Base-by-base conservation (phyloP, 2,113 vertebrate genomes). In the Ariopsis seemanni region DNA sequence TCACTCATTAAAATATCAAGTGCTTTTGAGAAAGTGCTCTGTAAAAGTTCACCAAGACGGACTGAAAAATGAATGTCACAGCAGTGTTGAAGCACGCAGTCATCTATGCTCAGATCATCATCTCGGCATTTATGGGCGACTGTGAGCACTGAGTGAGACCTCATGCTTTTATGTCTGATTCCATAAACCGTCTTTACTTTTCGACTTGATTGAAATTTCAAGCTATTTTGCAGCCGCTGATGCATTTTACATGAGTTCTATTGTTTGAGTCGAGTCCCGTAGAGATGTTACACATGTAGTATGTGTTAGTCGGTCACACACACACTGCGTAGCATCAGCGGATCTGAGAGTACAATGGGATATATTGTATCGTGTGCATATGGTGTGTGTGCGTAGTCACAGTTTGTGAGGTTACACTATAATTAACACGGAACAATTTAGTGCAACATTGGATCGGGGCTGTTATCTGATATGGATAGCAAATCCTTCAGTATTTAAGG, bases 121-220 rank as follows among this genome's bases (percentile, higher is more conserved):
- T 34, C 80, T 25, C 6, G 63, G 80, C 57, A 63, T 83, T 67
- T 57, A 72, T 82, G 67, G 34, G 80, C 82, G 63, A 72, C 53
- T 71, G 86, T 15, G 18, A 69, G 77, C 42, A 12, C 77, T 27
- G 20, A 50, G 78, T 4, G 30, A 63, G 69, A 42, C 69, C 5
- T 4, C 17, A 2, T 34, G 69, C 80, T 83, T 87, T 87, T 63
- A 75, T n/a, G 71, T 80, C 57, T 20, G 79, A 83, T 52, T 74
- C 65, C 18, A 15, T 67, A 63, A 62, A 42, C 75, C 1, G 52
- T 25, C 63, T 79, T 25, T 20, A 22, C 25, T 55, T 48, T 82
- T 63, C 22, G 8, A 34, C 22, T 65, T 48, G 74, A 71, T 79
- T 88, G n/a, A 88, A 79, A 88, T 88, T 79, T 69, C 74, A 84